A percentile compares a stretch with the other conserved stretches of the same genome.
phyloP scores from a whole-genome alignment of 2,797 vertebrate species.

The Lophotriccus pileatus region DNA sequence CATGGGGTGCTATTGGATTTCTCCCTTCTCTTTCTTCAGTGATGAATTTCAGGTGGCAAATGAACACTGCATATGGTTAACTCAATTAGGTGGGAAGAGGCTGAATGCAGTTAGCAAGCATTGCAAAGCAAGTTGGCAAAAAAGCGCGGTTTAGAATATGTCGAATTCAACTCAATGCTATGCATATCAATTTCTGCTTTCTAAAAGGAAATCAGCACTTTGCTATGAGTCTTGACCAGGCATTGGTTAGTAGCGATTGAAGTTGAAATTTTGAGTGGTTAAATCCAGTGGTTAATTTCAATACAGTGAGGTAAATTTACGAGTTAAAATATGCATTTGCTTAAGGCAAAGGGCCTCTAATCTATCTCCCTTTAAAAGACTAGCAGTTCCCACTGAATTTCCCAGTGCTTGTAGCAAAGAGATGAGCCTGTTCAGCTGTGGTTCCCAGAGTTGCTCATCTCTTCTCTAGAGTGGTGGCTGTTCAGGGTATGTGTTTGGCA shows the following conservation, averaged over 20 bases:
- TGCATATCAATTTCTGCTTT: neutral
- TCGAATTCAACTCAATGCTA: neutral
- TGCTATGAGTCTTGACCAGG: neutral
- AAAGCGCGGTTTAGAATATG: neutral
- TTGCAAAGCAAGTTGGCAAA: neutral
- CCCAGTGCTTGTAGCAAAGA: neutral
- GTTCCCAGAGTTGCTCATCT: neutral
- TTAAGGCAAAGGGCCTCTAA: fast-evolving
- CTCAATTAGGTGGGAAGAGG: neutral
- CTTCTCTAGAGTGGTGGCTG: neutral
- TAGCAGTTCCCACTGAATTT: neutral
- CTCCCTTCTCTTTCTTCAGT: neutral
- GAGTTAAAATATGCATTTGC: neutral
- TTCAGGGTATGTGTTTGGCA: neutral
- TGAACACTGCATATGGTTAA: neutral
- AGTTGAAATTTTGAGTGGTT: neutral
- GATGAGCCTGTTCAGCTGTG: neutral
- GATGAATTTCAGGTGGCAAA: neutral
- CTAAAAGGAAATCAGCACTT: neutral
- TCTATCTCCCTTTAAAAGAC: neutral
- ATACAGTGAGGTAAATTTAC: neutral
- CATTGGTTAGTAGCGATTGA: neutral
- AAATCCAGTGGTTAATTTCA: neutral
- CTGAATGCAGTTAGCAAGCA: neutral
- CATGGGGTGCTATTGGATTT: neutral